These are phyloP conservation scores for Peromyscus melanophrys DNA, from an alignment of 2,797 vertebrate species.

Conservation along the genomic window DNA sequence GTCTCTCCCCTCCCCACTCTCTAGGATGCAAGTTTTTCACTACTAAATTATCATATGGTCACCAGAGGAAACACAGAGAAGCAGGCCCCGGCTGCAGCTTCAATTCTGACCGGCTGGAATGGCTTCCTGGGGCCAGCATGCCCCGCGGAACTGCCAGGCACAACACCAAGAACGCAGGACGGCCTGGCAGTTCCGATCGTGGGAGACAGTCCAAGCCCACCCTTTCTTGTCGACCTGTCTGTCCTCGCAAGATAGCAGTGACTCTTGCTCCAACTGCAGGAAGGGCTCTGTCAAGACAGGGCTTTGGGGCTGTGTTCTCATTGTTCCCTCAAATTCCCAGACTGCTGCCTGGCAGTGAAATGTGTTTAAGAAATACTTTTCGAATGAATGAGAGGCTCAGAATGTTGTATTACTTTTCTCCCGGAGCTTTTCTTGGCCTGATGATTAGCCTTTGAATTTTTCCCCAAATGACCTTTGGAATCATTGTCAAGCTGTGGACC, in stretches of 20 bases:
- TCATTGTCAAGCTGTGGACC: neutral
- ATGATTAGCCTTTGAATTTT: neutral
- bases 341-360: neutral
- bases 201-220: neutral
- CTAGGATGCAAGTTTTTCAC: neutral
- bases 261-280: neutral
- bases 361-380: neutral
- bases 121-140: neutral
- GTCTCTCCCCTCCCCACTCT: neutral
- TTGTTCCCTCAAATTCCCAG: neutral
- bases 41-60: neutral
- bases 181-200: neutral
- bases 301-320: neutral
- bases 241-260: neutral
- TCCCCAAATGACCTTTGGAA: neutral
- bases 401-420: neutral
- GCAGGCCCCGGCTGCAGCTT: neutral
- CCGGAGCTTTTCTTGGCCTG: neutral
- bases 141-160: neutral
- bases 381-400: neutral
- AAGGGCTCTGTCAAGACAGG: neutral
- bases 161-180: neutral
- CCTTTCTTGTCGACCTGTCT: neutral
- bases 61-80: neutral
- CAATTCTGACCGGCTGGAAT: neutral